phyloP scores from a whole-genome alignment of 2,888 invertebrate species.

The Panorpa germanica region DNA sequence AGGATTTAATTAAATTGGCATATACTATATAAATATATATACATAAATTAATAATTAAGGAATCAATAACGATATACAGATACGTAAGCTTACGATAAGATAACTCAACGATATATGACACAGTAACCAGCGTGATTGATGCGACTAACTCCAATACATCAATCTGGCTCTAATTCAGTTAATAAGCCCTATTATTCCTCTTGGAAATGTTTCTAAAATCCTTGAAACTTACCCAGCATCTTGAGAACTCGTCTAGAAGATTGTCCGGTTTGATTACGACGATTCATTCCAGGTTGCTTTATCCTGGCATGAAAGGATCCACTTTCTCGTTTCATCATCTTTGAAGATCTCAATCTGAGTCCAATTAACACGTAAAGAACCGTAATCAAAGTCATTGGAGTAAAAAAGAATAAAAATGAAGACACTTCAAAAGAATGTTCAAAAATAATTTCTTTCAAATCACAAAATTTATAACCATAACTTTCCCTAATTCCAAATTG shows the following conservation, averaged over 20 bases:
- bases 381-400: conserved; percentile 77
- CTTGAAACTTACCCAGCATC: conserved; percentile 46
- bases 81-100: too few species aligned
- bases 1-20: too few species aligned
- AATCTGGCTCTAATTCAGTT: too few species aligned
- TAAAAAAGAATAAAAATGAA: conserved; percentile 61
- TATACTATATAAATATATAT: too few species aligned
- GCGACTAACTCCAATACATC: too few species aligned
- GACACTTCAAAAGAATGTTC: conserved; percentile 35
- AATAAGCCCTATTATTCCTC: too few species aligned
- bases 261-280: conserved; percentile 24
- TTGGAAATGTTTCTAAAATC: too few species aligned
- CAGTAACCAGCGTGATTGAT: too few species aligned
- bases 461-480: conserved; percentile 19
- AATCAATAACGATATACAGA: too few species aligned
- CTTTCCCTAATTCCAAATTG: conserved; percentile 45
- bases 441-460: conserved; percentile 22
- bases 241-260: conserved; percentile 50
- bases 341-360: conserved; percentile 38
- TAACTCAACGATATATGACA: too few species aligned
- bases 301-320: conserved; percentile 14
- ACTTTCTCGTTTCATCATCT: conserved; percentile 22
- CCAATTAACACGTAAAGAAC: conserved; percentile 64
- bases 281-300: conserved; percentile 15
- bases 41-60: too few species aligned